Percentiles rank a stretch among this genome's conserved stretches.
These are phyloP conservation scores for Ormyrus thymus DNA, from an alignment of 2,888 invertebrate species.

Conservation along the genomic window DNA sequence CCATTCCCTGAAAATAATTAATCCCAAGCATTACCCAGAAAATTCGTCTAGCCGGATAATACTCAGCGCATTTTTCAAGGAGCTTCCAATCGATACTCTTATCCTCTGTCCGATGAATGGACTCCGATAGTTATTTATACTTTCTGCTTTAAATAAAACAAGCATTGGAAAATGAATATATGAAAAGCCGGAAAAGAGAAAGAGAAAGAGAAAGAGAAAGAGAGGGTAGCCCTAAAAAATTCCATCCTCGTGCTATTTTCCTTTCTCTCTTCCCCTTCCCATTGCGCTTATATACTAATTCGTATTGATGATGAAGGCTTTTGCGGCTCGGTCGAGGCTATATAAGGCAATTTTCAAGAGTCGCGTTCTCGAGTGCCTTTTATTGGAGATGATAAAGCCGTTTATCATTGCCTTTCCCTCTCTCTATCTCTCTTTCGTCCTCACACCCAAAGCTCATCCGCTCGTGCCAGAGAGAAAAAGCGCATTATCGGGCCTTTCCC, in stretches of 20 bases:
- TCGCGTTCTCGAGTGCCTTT: constrained; percentile 43
- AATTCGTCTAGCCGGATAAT: background rate
- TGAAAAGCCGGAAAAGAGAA: background rate
- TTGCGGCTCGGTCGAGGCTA: constrained; percentile 9
- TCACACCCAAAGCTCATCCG: constrained; percentile 31
- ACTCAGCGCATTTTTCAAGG: background rate
- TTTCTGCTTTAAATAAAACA: constrained; percentile 22
- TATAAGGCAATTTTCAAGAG: constrained; percentile 48
- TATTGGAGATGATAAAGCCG: constrained; percentile 55
- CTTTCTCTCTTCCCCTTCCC: background rate
- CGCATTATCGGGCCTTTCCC: constrained; percentile 45
- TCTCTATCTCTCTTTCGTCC: constrained; percentile 1
- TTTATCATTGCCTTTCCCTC: constrained; percentile 50
- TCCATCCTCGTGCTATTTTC: constrained; percentile 10
- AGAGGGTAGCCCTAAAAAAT: background rate
- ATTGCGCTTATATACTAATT: constrained; percentile 38
- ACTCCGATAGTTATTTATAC: constrained; percentile 2
- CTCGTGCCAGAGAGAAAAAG: constrained; percentile 26
- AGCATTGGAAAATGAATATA: constrained; percentile 12
- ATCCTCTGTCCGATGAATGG: constrained; percentile 1
- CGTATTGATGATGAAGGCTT: constrained; percentile 52
- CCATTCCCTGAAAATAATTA: constrained; percentile 1
- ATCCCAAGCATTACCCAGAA: constrained; percentile 6
- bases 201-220: background rate
- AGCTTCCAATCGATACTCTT: background rate